Evolutionary conservation across 53 echinoderm and acorn worm genomes (phyloP).

Genomic region (Patiria pectinifera): DNA sequence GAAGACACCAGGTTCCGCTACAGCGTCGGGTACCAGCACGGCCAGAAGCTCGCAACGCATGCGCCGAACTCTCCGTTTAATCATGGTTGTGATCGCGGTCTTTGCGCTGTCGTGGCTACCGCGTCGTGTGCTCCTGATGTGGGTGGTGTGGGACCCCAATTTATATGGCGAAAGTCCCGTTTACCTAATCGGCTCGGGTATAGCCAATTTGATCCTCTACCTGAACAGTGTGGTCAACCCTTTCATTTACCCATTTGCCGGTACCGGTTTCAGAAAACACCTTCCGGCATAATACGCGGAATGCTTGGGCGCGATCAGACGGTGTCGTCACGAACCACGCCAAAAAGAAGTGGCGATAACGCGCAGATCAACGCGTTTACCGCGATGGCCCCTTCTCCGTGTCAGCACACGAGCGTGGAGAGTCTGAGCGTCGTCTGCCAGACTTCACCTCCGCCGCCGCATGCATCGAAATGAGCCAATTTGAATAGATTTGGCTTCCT

Average conservation of each 20-base stretch:
- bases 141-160: slow-evolving; percentile 10
- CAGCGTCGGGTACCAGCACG: too few relatives aligned
- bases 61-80: slow-evolving; percentile 14
- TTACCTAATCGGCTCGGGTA: not conserved
- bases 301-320: not conserved
- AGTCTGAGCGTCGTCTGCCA: not conserved
- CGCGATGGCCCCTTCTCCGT: not conserved
- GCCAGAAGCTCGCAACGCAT: not conserved
- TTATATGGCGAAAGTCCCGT: not conserved
- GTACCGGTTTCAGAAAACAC: slow-evolving; percentile 23
- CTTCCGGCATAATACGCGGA: not conserved
- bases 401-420: not conserved
- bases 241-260: slow-evolving; percentile 34
- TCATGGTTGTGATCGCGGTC: not conserved
- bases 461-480: not conserved
- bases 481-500: too few relatives aligned
- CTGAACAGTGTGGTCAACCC: slow-evolving; percentile 27
- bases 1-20: not conserved
- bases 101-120: slow-evolving; percentile 21
- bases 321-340: not conserved
- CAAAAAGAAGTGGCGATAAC: too few relatives aligned
- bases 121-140: not conserved
- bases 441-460: not conserved
- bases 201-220: not conserved
- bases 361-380: too few relatives aligned